Base-by-base conservation (phyloP, 1,140 invertebrate genomes). In the Lasioglossum albipes region DNA sequence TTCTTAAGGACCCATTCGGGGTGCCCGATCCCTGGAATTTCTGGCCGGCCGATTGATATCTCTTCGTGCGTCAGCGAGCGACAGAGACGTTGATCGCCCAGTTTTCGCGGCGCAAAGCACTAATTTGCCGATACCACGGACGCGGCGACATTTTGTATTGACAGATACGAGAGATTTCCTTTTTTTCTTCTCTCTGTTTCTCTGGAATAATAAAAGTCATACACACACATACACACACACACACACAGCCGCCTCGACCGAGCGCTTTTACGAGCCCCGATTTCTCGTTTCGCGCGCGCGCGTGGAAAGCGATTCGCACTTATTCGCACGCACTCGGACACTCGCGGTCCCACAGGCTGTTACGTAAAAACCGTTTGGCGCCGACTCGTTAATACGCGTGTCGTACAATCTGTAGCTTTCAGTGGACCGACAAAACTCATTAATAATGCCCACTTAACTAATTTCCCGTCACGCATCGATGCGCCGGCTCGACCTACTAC, bases 401-500 rank as follows among this genome's bases (percentile, higher is more conserved):
- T 84, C 67, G 79, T 75, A 87, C 75, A 87, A 79, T 81, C 79
- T 72, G 64, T 64, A 66, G 57, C 70, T 73, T 75, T 86, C 78
- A 74, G 66, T 82, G 64, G 59, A 57, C 84, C 78, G 78, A 65
- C 74, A 66, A 80, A 74, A 82, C 82, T 86, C 85, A 87, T 87
- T 87, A 87, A 87, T 87, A 86, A 83, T 86, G 45, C 75, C 82
- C 73, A 81, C 69, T 87, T 86, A 84, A 87, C 82, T 87, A 87
- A 87, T 84, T 82, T 64, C 49, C 61, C 73, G 82, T 84, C 69
- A 84, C 85, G 85, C 75, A 49, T 82, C 79, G 70, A 59, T 20
- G 77, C 42, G 31, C 31, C n/a, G 3, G 31, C 27, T 64, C 62
- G 82, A 57, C 61, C 67, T 61, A 42, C 41, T 61, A 49, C 62